Base-by-base conservation (phyloP, 2,797 vertebrate species). In the Hoplostethus mediterraneus region DNA sequence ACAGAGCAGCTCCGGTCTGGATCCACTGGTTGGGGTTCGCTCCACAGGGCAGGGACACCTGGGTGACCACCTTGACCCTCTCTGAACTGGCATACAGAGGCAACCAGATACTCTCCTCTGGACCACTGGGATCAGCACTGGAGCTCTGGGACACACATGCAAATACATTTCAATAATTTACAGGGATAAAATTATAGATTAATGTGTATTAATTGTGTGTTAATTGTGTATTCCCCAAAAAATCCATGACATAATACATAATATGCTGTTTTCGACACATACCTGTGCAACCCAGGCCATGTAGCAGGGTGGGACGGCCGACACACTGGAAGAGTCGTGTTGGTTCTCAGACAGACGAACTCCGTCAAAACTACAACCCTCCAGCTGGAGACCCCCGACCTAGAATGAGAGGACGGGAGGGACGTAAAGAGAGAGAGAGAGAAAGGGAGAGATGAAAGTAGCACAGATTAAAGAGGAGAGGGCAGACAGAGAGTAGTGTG, bases 241-340 rank as follows among this genome's bases (percentile, higher is more conserved):
- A 33, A 21, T 36, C 36, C 36, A 36, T 36, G 36, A 36, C 36
- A 36, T 36, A 1, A 21, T 21, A 21, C 1, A 21, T 21, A 21
- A 21, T 21, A 21, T 21, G 21, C 21, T 21, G 21, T 21, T 21
- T 21, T 21, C 21, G 21, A 21, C 1, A 21, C 79, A 67, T 93
- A 99, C 98, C 96, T 97, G 96, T 86, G 94, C 90, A 87, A 98
- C 96, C 98, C 98, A 99, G 92, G 96, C 96, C 96, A 99, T 97
- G 87, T 93, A 95, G 88, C 98, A 99, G 30, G 94, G 84, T 2
- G 96, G 96, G 56, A 99, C 95, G 1, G 96, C 93, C 0, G 96
- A 98, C 83, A 98, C 96, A 40, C 96, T 98, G 76, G 97, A 95
- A 75, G 97, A 98, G 84, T 99, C 94, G 38, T 97, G 97, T 30